A percentile compares a stretch with the other conserved stretches of the same genome.
Conservation (phyloP, 1,140 invertebrate genomes). For the Apocrypta bakeri region DNA sequence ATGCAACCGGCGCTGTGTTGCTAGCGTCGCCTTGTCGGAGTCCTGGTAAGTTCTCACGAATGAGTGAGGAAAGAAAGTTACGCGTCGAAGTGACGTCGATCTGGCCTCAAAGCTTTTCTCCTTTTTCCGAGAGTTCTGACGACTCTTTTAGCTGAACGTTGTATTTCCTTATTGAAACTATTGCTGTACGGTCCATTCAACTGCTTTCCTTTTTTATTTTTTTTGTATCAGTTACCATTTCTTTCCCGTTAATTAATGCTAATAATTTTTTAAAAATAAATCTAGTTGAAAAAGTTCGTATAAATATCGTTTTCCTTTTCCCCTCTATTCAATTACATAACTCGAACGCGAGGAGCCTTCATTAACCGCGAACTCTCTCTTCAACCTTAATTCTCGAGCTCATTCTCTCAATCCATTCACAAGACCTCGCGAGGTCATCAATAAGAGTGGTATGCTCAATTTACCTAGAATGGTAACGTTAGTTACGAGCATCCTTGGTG, state of each 20-base stretch:
- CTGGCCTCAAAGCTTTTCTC: not conserved
- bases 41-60: conserved; percentile 10
- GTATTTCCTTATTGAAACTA: conserved; percentile 16
- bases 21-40: not conserved
- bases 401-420: not conserved
- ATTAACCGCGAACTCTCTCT: not conserved
- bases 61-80: conserved; percentile 4
- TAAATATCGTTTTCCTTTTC: not conserved
- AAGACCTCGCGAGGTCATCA: not conserved
- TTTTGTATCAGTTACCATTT: not conserved
- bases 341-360: not conserved
- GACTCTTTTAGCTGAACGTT: conserved; percentile 11
- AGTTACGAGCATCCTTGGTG: conserved; percentile 76
- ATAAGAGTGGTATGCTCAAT: not conserved
- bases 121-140: not conserved
- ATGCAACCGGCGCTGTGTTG: not conserved
- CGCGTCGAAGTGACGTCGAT: not conserved
- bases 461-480: conserved; percentile 72
- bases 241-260: not conserved
- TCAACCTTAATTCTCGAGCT: not conserved
- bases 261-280: not conserved
- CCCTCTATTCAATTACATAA: not conserved
- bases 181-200: not conserved
- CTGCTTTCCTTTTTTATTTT: not conserved
- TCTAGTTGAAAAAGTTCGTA: not conserved